Evolutionary conservation across 37 sponge, comb jelly and placozoan species (phyloP), one percentile per base, ranked within the genome.

Genomic region (Spongia lamella): DNA sequence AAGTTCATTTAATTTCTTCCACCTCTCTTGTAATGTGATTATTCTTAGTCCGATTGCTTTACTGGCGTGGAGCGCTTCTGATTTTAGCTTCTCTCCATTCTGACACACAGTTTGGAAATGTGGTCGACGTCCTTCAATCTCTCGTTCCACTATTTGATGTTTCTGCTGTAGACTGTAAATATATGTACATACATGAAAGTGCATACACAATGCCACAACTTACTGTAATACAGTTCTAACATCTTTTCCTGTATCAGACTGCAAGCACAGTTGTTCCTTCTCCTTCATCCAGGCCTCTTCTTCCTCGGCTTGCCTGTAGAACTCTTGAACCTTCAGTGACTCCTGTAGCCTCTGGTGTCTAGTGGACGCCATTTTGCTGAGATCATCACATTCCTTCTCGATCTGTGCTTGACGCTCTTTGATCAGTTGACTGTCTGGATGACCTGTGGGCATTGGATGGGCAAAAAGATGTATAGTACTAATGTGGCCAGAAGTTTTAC

Each of bases 281-380:
- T 92, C 93, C 55, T 78, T 78, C 31, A 94, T 87, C 99, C 99
- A 97, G 3, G 84, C 73, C 72, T 92, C 95, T 77, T 97, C 95
- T 38, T 93, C 89, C 38, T 97, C 99, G 24, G 83, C 95, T 37
- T 84, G 78, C 19, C 89, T 63, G 75, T 84, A 87, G 62, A 94
- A 97, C 78, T 92, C 89, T 52, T 92, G 96, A 25, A 97, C 88
- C 21, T 73, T 79, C 0, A 85, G 82, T 24, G 86, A 84, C 62
- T 90, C 90, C 74, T 88, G 61, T 26, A 89, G 82, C 34, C 71
- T 39, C 1, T 66, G 36, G 17, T 63, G 67, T 21, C 88, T 27
- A 15, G 68, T 49, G 6, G 52, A 32, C 3, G 81, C 58, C 26
- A 79, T 76, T 17, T 78, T 33, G 15, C 75, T 63, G 50, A 91